Evolutionary conservation across 1,140 invertebrate genomes (phyloP), one percentile per base, ranked within the genome.

Genomic region (Adoxophyes honmai): DNA sequence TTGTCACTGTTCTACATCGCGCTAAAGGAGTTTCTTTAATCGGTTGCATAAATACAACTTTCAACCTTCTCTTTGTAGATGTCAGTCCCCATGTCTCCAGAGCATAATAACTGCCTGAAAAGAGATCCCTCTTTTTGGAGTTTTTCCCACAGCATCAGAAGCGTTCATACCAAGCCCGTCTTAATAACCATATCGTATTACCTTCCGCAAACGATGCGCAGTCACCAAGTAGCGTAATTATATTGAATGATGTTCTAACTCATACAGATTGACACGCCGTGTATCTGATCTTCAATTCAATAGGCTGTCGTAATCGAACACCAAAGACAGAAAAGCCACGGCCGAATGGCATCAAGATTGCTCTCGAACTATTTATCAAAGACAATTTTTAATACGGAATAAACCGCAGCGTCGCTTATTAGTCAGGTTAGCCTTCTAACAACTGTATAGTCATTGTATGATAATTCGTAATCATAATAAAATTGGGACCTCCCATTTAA

Each of bases 271-370:
- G 51, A 35, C 51, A 52, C 33, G 9, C 51, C 48, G 34, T 60
- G 51, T 64, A 72, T 73, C 63, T 60, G 68, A 75, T 78, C 51
- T 62, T 73, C 66, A 66, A 67, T 67, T 66, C 37, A 77, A 75
- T 68, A 55, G 28, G 57, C 44, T 78, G 68, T 75, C 66, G 70
- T 66, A 80, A 80, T 57, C 52, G 37, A 38, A 65, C 53, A 51
- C 71, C 68, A 68, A 75, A 73, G 59, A 67, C 38, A 77, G 59
- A 76, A 73, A 78, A 75, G 73, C 76, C 75, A 79, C 62, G 71
- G 70, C 59, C 72, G 66, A 80, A 78, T 78, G 57, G 63, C 75
- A 81, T 81, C 77, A 74, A 74, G 78, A 84, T 80, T 64, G 66
- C 66, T 70, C 75, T 75, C 74, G 73, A 69, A 71, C 69, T 66